phyloP scores from a whole-genome alignment of 2,888 invertebrate species.

The Drosophila tripunctata region DNA sequence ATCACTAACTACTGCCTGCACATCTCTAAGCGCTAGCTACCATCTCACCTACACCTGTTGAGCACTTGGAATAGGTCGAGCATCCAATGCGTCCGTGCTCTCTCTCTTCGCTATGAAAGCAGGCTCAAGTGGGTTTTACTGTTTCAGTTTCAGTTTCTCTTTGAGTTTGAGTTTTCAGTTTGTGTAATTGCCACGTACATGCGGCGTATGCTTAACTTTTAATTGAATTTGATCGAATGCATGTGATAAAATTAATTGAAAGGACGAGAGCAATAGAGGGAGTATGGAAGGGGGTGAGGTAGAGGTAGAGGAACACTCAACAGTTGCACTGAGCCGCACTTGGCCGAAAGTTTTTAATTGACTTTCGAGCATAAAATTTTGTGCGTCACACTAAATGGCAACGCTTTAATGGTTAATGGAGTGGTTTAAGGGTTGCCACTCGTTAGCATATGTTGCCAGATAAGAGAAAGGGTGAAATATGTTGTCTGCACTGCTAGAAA shows the following conservation, averaged over 20 bases:
- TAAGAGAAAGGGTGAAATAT: neutral
- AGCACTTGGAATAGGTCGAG: neutral
- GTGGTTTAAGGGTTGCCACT: conserved; percentile 2
- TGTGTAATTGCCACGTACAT: conserved; percentile 75
- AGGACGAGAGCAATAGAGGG: neutral
- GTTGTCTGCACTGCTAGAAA: too few species aligned
- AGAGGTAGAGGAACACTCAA: neutral
- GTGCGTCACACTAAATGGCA: conserved; percentile 11
- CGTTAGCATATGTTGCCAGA: conserved; percentile 56
- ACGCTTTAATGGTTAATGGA: conserved; percentile 6
- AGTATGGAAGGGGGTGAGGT: neutral
- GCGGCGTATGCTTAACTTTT: conserved; percentile 68
- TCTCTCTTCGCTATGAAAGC: neutral
- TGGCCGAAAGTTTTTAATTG: conserved; percentile 76
- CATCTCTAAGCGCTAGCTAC: neutral
- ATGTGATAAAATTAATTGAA: conserved; percentile 76
- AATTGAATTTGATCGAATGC: conserved; percentile 79
- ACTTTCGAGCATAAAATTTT: conserved; percentile 56
- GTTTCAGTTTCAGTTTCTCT: conserved; percentile 22
- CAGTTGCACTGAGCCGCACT: conserved; percentile 41
- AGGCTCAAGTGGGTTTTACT: conserved; percentile 34
- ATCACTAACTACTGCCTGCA: conserved; percentile 5
- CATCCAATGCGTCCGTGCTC: neutral
- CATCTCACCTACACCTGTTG: conserved; percentile 53
- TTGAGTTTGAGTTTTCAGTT: conserved; percentile 31